These are phyloP conservation scores for Acanthornis magna DNA, from an alignment of 2,797 vertebrate species.

Conservation along the genomic window DNA sequence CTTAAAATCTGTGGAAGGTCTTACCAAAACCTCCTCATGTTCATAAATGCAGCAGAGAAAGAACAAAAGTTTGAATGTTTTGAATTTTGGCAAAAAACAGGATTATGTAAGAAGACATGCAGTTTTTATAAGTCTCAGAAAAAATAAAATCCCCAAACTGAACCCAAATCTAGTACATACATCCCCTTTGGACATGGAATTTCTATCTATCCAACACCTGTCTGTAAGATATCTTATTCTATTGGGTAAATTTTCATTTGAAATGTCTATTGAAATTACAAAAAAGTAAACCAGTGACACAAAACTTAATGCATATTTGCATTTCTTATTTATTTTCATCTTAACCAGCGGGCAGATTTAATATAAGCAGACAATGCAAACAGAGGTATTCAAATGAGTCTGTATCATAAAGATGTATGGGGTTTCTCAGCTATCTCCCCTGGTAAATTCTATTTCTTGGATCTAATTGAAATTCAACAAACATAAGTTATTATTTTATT, in stretches of 20 bases:
- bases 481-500: neutral
- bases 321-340: neutral
- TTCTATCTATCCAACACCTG: neutral
- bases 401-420: neutral
- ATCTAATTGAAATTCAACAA: neutral
- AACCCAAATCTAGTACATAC: neutral
- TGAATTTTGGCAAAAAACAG: neutral
- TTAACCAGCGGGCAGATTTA: neutral
- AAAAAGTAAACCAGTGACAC: neutral
- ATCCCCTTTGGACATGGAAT: neutral
- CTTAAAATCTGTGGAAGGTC: neutral
- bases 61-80: neutral
- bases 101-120: neutral
- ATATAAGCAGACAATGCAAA: neutral
- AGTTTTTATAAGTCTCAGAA: neutral
- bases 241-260: neutral
- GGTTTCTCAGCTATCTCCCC: neutral
- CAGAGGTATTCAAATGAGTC: neutral
- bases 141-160: neutral
- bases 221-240: neutral
- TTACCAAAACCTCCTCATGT: neutral
- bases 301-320: neutral
- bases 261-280: neutral
- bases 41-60: neutral
- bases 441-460: neutral